Conservation (phyloP, 2,797 vertebrate genomes). For the Poecilia velifera region DNA sequence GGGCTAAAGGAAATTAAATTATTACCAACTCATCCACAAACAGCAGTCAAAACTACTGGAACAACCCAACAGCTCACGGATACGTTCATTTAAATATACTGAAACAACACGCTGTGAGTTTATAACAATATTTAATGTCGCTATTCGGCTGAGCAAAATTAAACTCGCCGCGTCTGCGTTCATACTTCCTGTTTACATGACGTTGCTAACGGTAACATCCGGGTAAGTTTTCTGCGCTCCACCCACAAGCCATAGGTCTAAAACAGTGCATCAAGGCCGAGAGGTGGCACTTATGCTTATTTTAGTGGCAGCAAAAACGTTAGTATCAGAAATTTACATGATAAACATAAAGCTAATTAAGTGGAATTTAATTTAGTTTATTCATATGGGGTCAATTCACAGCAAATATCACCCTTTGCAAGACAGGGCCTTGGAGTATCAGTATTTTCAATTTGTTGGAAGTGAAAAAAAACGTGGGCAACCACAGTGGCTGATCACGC, state of each 20-base stretch:
- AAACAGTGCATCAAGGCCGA: neutral
- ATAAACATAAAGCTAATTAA: too few relatives aligned
- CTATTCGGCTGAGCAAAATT: constrained; percentile 60
- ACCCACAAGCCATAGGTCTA: neutral
- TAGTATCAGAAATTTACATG: too few relatives aligned
- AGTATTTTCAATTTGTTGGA: neutral
- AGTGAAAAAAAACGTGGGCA: neutral
- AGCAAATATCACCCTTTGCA: too few relatives aligned
- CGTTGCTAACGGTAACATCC: constrained; percentile 51
- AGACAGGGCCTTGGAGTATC: neutral
- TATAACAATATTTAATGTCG: neutral
- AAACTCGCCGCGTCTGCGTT: constrained; percentile 64
- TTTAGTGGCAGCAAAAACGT: neutral
- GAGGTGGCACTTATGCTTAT: neutral
- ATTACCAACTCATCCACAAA: neutral
- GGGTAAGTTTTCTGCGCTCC: constrained; percentile 13
- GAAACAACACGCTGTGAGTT: neutral
- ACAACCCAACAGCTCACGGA: accelerated
- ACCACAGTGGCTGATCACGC: neutral
- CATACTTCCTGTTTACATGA: constrained; percentile 72
- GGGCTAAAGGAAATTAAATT: neutral
- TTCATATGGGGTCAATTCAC: too few relatives aligned
- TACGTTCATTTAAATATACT: neutral
- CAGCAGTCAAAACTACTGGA: neutral
- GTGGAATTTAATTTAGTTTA: too few relatives aligned